phyloP scores from a whole-genome alignment of 2,113 vertebrate species.

The Rostratula benghalensis region DNA sequence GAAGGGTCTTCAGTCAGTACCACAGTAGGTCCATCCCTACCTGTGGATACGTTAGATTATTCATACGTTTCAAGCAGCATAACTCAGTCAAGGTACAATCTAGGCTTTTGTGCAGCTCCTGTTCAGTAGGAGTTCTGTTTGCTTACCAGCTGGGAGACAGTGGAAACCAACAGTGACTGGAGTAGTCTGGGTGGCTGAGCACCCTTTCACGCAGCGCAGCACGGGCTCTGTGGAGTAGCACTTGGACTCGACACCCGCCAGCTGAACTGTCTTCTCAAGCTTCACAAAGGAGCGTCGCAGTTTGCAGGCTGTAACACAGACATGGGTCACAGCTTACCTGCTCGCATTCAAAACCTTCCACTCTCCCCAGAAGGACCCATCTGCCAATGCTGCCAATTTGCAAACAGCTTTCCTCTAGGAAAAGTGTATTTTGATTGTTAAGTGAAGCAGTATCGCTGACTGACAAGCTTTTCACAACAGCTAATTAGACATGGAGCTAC shows the following conservation, averaged over 20 bases:
- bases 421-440: neutral
- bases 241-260: neutral
- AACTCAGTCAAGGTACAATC: neutral
- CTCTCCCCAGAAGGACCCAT: neutral
- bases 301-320: constrained; percentile 53
- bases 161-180: constrained; percentile 74
- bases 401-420: neutral
- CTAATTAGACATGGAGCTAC: neutral
- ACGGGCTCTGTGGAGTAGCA: constrained; percentile 48
- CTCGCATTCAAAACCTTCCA: accelerated
- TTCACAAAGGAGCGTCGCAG: constrained; percentile 34
- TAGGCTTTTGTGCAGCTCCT: neutral
- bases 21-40: neutral
- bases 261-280: constrained; percentile 17
- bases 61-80: neutral
- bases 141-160: constrained; percentile 75
- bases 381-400: neutral
- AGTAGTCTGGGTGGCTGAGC: constrained; percentile 57
- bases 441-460: neutral
- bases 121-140: neutral
- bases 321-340: accelerated
- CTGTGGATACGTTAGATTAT: neutral
- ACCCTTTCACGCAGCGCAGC: constrained; percentile 57
- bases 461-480: neutral
- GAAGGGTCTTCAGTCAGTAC: neutral